phyloP scores from a whole-genome alignment of 2,113 vertebrate genomes.

The Dasyurus viverrinus region DNA sequence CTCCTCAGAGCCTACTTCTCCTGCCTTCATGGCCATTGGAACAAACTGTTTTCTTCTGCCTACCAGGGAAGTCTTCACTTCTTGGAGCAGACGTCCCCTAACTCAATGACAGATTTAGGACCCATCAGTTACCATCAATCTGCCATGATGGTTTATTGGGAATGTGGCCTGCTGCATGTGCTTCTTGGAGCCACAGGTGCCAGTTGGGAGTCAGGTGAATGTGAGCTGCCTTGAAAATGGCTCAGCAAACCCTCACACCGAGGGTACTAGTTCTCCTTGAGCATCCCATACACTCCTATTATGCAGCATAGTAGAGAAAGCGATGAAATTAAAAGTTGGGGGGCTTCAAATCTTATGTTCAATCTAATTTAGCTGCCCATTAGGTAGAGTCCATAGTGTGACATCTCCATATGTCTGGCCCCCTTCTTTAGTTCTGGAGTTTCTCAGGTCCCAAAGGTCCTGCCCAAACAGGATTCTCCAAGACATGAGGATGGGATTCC shows the following conservation, averaged over 20 bases:
- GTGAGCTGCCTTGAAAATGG: background rate
- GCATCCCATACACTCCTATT: no score
- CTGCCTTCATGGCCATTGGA: background rate
- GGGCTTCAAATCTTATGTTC: background rate
- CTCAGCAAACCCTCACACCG: no score
- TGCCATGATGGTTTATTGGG: no score
- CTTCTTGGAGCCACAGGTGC: no score
- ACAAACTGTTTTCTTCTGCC: background rate
- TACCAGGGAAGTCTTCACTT: background rate
- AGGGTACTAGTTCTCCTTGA: no score
- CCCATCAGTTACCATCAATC: no score
- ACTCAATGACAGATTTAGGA: background rate
- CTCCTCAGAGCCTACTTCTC: background rate
- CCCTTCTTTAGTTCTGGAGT: conserved; percentile 58
- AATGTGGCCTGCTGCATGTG: no score
- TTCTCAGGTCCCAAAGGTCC: conserved; percentile 68
- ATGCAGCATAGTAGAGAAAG: background rate
- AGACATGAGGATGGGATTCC: conserved; percentile 67
- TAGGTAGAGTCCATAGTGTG: background rate
- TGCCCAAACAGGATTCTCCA: conserved; percentile 61
- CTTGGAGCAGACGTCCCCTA: background rate
- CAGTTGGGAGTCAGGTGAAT: no score
- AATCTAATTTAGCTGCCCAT: background rate
- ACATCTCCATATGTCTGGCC: conserved; percentile 51
- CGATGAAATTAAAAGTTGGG: background rate